A percentile compares a stretch with the other conserved stretches of the same genome.
phyloP scores from a whole-genome alignment of 2,113 vertebrate species.

The Cairina moschata region DNA sequence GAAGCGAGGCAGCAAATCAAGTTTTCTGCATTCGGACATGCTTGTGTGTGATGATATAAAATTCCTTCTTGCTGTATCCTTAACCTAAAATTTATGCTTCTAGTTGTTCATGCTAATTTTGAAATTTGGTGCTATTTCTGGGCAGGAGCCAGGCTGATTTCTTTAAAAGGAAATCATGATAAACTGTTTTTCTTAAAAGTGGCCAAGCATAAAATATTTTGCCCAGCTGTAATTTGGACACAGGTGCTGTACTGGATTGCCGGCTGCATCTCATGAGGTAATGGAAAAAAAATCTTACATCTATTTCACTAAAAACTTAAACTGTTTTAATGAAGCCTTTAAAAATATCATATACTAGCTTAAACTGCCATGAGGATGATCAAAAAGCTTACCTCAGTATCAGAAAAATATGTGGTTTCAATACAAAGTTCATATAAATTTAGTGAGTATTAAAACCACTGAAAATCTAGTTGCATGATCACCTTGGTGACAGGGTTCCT shows the following conservation, averaged over 20 bases:
- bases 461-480: background rate
- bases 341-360: background rate
- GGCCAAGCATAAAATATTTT: background rate
- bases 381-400: background rate
- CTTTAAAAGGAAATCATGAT: background rate
- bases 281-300: background rate
- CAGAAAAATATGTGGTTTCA: background rate
- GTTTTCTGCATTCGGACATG: too few relatives aligned
- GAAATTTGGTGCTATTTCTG: background rate
- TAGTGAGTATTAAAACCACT: background rate
- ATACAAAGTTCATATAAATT: background rate
- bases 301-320: background rate
- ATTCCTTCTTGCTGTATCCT: background rate
- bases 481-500: background rate
- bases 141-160: background rate
- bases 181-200: background rate
- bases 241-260: background rate
- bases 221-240: background rate
- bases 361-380: background rate
- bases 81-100: background rate
- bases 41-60: accelerated
- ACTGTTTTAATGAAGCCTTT: background rate
- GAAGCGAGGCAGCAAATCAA: background rate
- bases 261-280: background rate
- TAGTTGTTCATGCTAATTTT: background rate